These are phyloP conservation scores for Atherinomorus stipes DNA, from an alignment of 2,113 vertebrate species.

Conservation along the genomic window DNA sequence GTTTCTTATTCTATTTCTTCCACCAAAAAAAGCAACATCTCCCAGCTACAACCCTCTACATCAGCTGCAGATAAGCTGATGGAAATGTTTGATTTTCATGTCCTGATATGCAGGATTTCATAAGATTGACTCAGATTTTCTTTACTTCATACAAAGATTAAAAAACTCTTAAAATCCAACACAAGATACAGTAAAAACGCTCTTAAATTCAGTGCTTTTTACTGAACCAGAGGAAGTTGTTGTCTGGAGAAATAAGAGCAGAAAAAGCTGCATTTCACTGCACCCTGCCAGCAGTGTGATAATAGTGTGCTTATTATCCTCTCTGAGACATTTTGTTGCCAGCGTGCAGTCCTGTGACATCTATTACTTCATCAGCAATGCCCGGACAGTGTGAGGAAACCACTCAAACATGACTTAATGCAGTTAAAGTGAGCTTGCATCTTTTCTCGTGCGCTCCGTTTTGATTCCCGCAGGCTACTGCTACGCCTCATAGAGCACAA, in stretches of 20 bases:
- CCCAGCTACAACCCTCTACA: too few relatives aligned
- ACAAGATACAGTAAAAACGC: too few relatives aligned
- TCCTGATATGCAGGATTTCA: too few relatives aligned
- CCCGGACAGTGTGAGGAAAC: slow-evolving; percentile 17
- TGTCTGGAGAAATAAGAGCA: slow-evolving; percentile 32
- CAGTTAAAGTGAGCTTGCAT: slow-evolving; percentile 39
- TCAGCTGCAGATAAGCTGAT: too few relatives aligned
- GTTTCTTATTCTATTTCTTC: too few relatives aligned
- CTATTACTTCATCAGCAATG: slow-evolving; percentile 29
- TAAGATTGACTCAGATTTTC: too few relatives aligned
- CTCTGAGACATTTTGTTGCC: background rate
- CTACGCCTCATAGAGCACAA: slow-evolving; percentile 22
- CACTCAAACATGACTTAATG: slow-evolving; percentile 60
- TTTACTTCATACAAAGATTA: too few relatives aligned
- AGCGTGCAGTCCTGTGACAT: slow-evolving; percentile 31
- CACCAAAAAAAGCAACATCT: too few relatives aligned
- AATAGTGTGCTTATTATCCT: background rate
- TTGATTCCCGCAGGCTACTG: slow-evolving; percentile 42
- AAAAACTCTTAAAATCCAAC: too few relatives aligned
- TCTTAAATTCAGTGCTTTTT: background rate
- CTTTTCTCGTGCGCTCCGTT: slow-evolving; percentile 5
- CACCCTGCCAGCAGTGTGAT: background rate
- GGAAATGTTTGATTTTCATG: too few relatives aligned
- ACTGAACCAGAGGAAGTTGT: slow-evolving; percentile 12
- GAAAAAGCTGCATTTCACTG: slow-evolving; percentile 2